Conservation (phyloP, 2,797 vertebrate genomes). For the Pagetopsis macropterus region DNA sequence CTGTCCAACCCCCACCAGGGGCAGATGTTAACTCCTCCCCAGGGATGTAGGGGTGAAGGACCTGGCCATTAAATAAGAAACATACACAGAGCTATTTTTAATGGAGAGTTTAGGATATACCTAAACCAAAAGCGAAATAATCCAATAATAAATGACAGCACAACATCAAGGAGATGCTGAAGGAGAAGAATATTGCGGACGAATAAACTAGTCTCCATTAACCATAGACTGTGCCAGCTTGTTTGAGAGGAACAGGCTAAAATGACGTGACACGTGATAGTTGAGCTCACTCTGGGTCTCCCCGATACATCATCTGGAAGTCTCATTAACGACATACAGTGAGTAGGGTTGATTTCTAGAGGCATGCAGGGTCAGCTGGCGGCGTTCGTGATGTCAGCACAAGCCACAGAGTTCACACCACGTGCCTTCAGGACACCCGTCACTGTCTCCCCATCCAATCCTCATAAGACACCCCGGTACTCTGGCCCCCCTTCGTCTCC, state of each 20-base stretch:
- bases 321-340: conserved; percentile 48
- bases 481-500: conserved; percentile 17
- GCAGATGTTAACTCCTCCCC: conserved; percentile 78
- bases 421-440: conserved; percentile 43
- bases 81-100: not conserved
- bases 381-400: conserved; percentile 43
- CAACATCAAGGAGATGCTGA: not conserved
- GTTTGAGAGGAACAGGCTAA: conserved; percentile 2
- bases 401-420: conserved; percentile 40
- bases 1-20: conserved; percentile 69
- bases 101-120: conserved; percentile 9
- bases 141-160: not conserved
- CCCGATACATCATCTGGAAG: conserved; percentile 21
- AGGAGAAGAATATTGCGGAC: not conserved
- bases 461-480: conserved; percentile 43
- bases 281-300: conserved; percentile 28
- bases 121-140: conserved; percentile 1
- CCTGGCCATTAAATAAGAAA: conserved; percentile 43
- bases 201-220: conserved; percentile 1
- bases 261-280: conserved; percentile 27
- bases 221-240: not conserved
- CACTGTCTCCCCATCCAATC: conserved; percentile 32
- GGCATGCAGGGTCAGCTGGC: conserved; percentile 54
- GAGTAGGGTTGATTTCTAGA: conserved; percentile 19
- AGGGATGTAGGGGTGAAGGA: conserved; percentile 63